Evolutionary conservation across 2,113 vertebrate genomes (phyloP), one percentile per base, ranked within the genome.

Genomic region (Furnarius figulus): DNA sequence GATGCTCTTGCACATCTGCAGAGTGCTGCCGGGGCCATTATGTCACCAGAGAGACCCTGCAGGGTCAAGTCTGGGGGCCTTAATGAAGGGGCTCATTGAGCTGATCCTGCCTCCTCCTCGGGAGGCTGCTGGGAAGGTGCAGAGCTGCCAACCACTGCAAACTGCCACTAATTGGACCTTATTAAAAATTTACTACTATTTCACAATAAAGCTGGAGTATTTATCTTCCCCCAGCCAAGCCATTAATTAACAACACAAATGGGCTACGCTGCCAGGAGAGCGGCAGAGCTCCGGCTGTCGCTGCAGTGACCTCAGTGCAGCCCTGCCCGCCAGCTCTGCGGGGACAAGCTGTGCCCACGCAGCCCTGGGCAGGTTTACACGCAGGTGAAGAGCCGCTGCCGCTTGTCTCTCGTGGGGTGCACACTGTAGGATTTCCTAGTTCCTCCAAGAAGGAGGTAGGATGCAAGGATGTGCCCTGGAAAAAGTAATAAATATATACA

Each of bases 161-260:
- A 37, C 37, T 70, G 56, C 35, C 59, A 33, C 93, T 97, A 92
- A 94, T 90, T 93, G 94, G 76, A 39, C 70, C 87, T 94, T 83
- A 95, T 96, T 93, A 96, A 97, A 91, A 93, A 82, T 97, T 93
- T 87, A 92, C 85, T 75, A 84, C 61, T 95, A 85, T 93, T 96
- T 94, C 56, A 62, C 79, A 91, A 94, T 86, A 50, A 86, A 95
- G 63, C 87, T 10, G n/a, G 77, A 93, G 74, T 79, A 91, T 95
- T 97, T 86, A 46, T 75, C 90, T 94, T 95, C 49, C 89, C 33
- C 87, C 58, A 91, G 82, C 65, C 79, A 76, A 87, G 72, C 65
- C 89, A 84, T 95, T 90, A 95, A 96, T 97, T 96, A 94, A 55
- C 65, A 55, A 33, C 75, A 83, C 75, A 71, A 76, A 81, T 10